phyloP scores from a whole-genome alignment of 2,113 vertebrate genomes.

The Neopipo cinnamomea region DNA sequence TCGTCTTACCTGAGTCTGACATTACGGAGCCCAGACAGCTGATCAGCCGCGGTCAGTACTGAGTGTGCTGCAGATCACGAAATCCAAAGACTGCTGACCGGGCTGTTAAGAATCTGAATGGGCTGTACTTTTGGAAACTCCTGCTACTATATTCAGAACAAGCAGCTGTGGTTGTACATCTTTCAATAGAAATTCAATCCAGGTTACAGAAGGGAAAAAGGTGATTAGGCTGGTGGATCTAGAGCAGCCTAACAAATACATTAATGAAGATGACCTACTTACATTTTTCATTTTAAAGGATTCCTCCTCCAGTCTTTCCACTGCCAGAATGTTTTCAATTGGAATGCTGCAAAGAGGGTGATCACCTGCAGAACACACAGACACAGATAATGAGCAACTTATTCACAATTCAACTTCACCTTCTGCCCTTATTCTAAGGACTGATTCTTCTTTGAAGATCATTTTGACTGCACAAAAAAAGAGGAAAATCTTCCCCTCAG shows the following conservation, averaged over 20 bases:
- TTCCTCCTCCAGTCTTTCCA: slow-evolving; percentile 95
- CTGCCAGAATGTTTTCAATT: slow-evolving; percentile 97
- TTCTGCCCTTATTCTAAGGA: background rate
- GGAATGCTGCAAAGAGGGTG: slow-evolving; percentile 93
- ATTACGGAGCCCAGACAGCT: background rate
- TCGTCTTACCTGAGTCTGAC: slow-evolving; percentile 32
- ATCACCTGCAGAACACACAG: slow-evolving; percentile 79
- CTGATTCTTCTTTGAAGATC: background rate
- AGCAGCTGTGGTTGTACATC: slow-evolving; percentile 50
- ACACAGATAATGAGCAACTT: background rate
- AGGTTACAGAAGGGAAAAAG: slow-evolving; percentile 52
- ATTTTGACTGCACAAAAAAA: background rate
- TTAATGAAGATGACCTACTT: slow-evolving; percentile 68
- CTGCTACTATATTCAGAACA: slow-evolving; percentile 58
- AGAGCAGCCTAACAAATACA: slow-evolving; percentile 10
- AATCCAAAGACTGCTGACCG: slow-evolving; percentile 40
- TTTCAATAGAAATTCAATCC: slow-evolving; percentile 46
- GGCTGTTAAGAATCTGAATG: slow-evolving; percentile 59
- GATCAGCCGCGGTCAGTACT: background rate
- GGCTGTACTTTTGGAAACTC: slow-evolving; percentile 49
- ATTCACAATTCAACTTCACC: background rate
- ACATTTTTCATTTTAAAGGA: slow-evolving; percentile 99
- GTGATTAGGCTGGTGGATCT: slow-evolving; percentile 10
- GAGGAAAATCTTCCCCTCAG: background rate
- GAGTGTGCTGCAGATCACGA: slow-evolving; percentile 19